A percentile compares a stretch with the other conserved stretches of the same genome.
Evolutionary conservation across 2,888 invertebrate genomes (phyloP).

Genomic region (Brenthis daphne): DNA sequence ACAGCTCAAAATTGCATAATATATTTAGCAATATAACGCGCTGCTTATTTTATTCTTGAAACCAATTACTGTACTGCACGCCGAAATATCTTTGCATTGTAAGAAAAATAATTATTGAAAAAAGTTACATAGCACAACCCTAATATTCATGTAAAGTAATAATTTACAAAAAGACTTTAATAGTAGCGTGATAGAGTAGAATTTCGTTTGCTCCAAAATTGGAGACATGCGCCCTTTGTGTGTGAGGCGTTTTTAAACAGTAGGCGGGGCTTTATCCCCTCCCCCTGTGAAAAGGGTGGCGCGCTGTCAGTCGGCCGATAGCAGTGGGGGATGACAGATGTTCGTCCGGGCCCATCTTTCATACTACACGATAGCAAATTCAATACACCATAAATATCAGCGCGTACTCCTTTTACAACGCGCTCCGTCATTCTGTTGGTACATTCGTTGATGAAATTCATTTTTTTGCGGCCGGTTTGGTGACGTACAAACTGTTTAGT

Average conservation of each 20-base stretch:
- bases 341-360: slow-evolving; percentile 63
- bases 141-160: slow-evolving; percentile 42
- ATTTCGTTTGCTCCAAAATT: slow-evolving; percentile 38
- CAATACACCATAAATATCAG: slow-evolving; percentile 67
- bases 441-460: slow-evolving; percentile 38
- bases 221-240: slow-evolving; percentile 38
- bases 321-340: slow-evolving; percentile 79
- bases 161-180: slow-evolving; percentile 29
- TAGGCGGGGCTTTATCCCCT: slow-evolving; percentile 50
- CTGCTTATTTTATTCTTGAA: slow-evolving; percentile 48
- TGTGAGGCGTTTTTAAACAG: slow-evolving; percentile 44
- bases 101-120: slow-evolving; percentile 64
- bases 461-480: slow-evolving; percentile 40
- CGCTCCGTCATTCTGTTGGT: slow-evolving; percentile 38
- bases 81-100: slow-evolving; percentile 66
- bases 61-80: slow-evolving; percentile 67
- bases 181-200: slow-evolving; percentile 36
- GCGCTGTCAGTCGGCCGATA: slow-evolving; percentile 59
- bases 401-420: slow-evolving; percentile 37
- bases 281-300: slow-evolving; percentile 56
- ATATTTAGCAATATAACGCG: slow-evolving; percentile 10
- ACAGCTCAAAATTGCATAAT: slow-evolving; percentile 28
- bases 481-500: slow-evolving; percentile 42
- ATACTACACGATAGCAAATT: slow-evolving; percentile 75
- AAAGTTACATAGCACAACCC: slow-evolving; percentile 61